phyloP scores from a whole-genome alignment of 2,888 invertebrate genomes.

The Thecophora atra region DNA sequence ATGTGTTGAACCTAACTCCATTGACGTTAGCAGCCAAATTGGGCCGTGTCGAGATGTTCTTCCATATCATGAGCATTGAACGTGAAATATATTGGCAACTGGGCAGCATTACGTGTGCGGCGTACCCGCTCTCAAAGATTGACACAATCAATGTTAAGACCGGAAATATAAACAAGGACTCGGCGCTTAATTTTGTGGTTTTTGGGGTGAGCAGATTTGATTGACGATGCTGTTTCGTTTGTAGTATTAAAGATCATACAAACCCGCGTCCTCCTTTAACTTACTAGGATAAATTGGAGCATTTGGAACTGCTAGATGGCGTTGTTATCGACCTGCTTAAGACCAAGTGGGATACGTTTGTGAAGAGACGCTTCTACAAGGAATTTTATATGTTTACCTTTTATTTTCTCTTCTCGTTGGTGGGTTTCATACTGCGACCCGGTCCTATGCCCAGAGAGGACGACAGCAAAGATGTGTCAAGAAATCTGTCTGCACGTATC shows the following conservation, averaged over 20 bases:
- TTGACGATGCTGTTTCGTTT: neutral
- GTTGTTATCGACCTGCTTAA: conserved; percentile 91
- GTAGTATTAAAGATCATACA: neutral
- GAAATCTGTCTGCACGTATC: neutral
- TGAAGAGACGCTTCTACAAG: conserved; percentile 91
- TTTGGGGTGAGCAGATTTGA: conserved; percentile 80
- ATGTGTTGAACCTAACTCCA: conserved; percentile 88
- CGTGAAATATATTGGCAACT: conserved; percentile 98
- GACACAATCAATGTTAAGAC: conserved; percentile 94
- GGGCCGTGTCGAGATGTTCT: conserved; percentile 94
- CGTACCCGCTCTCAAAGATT: conserved; percentile 92
- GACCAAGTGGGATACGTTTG: conserved; percentile 98
- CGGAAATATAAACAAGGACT: conserved; percentile 93
- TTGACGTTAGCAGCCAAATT: conserved; percentile 93
- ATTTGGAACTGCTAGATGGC: conserved; percentile 94
- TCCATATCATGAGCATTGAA: conserved; percentile 95
- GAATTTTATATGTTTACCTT: conserved; percentile 90
- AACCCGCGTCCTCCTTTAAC: neutral
- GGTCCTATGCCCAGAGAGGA: conserved; percentile 71
- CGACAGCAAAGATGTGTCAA: conserved; percentile 48
- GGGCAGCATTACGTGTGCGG: conserved; percentile 92
- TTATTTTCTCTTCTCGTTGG: conserved; percentile 88
- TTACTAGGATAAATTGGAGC: conserved; percentile 88
- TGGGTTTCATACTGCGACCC: conserved; percentile 90
- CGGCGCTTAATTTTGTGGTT: conserved; percentile 93